Conservation (phyloP, 2,888 invertebrate species). For the Autographa pulchrina region DNA sequence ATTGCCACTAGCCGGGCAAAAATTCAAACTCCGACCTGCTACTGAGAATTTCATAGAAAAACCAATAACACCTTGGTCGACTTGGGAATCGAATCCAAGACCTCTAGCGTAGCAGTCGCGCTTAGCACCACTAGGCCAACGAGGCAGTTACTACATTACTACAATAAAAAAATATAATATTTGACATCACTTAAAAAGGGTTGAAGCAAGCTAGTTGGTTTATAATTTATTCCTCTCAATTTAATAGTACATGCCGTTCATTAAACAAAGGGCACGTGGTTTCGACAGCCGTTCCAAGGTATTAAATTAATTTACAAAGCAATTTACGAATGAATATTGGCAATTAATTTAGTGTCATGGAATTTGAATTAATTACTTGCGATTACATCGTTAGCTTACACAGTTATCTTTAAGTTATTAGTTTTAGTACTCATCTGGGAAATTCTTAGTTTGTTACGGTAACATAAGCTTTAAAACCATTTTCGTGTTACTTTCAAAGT, state of each 20-base stretch:
- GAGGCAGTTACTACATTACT: too few species aligned
- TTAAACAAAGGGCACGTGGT: constrained; percentile 52
- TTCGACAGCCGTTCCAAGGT: constrained; percentile 46
- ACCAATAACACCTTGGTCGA: too few species aligned
- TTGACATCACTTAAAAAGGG: too few species aligned
- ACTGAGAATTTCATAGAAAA: too few species aligned
- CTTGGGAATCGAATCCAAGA: too few species aligned
- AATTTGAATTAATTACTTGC: constrained; percentile 45
- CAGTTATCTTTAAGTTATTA: constrained; percentile 24
- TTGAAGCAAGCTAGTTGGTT: constrained; percentile 31
- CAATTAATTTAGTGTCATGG: constrained; percentile 42
- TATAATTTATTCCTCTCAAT: constrained; percentile 51
- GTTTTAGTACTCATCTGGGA: neutral
- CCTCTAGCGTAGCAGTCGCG: too few species aligned
- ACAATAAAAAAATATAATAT: too few species aligned
- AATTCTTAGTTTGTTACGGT: constrained; percentile 6
- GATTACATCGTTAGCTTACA: constrained; percentile 30
- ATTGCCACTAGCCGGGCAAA: too few species aligned
- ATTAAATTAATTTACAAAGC: constrained; percentile 60
- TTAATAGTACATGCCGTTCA: constrained; percentile 47
- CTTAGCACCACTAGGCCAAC: too few species aligned
- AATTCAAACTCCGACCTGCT: too few species aligned
- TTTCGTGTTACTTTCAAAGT: constrained; percentile 34
- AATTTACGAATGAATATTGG: constrained; percentile 53
- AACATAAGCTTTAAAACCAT: constrained; percentile 25